phyloP scores from a whole-genome alignment of 1,140 invertebrate genomes.

The Orussus abietinus region DNA sequence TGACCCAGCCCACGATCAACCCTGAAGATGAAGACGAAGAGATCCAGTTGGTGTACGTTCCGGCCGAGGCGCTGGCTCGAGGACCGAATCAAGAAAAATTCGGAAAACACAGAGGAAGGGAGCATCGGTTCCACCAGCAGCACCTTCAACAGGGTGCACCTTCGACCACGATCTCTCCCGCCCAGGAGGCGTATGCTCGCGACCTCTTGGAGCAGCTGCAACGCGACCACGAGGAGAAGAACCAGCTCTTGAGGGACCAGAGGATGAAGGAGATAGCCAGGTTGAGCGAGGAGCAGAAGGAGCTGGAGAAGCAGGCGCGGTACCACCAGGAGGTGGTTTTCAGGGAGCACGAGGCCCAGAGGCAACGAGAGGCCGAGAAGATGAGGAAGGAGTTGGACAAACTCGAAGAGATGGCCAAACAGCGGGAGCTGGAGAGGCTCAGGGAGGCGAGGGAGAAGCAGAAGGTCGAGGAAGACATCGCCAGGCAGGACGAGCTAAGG shows the following conservation, averaged over 20 bases:
- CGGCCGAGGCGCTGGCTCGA: slow-evolving; percentile 68
- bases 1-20: slow-evolving; percentile 15
- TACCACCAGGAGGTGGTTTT: slow-evolving; percentile 33
- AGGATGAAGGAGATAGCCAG: slow-evolving; percentile 38
- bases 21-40: slow-evolving; percentile 39
- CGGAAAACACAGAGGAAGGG: slow-evolving; percentile 25
- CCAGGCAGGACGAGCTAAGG: slow-evolving; percentile 26
- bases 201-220: slow-evolving; percentile 51
- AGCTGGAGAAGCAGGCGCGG: slow-evolving; percentile 40
- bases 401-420: slow-evolving; percentile 38
- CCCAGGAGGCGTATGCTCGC: slow-evolving; percentile 44
- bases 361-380: slow-evolving; percentile 42
- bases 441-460: slow-evolving; percentile 38
- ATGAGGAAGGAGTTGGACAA: slow-evolving; percentile 40
- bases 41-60: slow-evolving; percentile 75
- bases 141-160: slow-evolving; percentile 39
- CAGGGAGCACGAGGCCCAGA: slow-evolving; percentile 37
- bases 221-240: slow-evolving; percentile 43
- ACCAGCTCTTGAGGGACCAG: slow-evolving; percentile 33
- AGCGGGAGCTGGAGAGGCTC: slow-evolving; percentile 39
- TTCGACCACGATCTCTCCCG: slow-evolving; percentile 7
- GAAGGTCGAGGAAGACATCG: too few species aligned
- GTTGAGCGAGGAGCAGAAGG: slow-evolving; percentile 38
- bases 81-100: slow-evolving; percentile 48
- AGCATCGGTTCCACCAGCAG: slow-evolving; percentile 23